Conservation (phyloP, 2,888 invertebrate species). For the Aphodius granarius region DNA sequence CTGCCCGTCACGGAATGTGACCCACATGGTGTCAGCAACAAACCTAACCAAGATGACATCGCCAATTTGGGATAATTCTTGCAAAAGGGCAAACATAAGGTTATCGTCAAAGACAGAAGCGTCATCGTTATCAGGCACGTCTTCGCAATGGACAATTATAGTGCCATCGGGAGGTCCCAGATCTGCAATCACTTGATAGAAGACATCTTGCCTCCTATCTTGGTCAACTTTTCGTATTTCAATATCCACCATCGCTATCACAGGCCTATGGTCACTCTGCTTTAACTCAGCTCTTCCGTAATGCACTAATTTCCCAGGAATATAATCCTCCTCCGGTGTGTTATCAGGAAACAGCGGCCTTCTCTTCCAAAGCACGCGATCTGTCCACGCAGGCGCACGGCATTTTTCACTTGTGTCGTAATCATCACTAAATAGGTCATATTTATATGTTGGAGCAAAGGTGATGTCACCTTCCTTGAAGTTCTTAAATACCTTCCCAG, state of each 20-base stretch:
- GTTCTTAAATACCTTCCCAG: constrained; percentile 86
- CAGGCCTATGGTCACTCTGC: constrained; percentile 97
- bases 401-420: constrained; percentile 99
- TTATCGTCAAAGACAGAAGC: constrained; percentile 76
- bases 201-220: constrained; percentile 74
- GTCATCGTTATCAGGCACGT: constrained; percentile 52
- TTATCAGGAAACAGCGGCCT: constrained; percentile 72
- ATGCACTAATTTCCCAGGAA: constrained; percentile 76
- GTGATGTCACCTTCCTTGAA: constrained; percentile 90
- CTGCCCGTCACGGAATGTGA: constrained; percentile 89
- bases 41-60: constrained; percentile 90
- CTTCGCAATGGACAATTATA: constrained; percentile 68
- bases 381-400: constrained; percentile 98
- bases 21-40: constrained; percentile 86
- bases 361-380: constrained; percentile 92
- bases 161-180: constrained; percentile 96
- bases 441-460: constrained; percentile 98
- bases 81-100: constrained; percentile 76
- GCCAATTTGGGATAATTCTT: constrained; percentile 81
- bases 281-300: constrained; percentile 95
- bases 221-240: constrained; percentile 82
- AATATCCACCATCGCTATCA: constrained; percentile 87
- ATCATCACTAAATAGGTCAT: constrained; percentile 97
- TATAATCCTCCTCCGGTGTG: constrained; percentile 65
- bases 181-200: constrained; percentile 77